A percentile compares a stretch with the other conserved stretches of the same genome.
phyloP scores from a whole-genome alignment of 2,113 vertebrate genomes.

The Chiloscyllium plagiosum region DNA sequence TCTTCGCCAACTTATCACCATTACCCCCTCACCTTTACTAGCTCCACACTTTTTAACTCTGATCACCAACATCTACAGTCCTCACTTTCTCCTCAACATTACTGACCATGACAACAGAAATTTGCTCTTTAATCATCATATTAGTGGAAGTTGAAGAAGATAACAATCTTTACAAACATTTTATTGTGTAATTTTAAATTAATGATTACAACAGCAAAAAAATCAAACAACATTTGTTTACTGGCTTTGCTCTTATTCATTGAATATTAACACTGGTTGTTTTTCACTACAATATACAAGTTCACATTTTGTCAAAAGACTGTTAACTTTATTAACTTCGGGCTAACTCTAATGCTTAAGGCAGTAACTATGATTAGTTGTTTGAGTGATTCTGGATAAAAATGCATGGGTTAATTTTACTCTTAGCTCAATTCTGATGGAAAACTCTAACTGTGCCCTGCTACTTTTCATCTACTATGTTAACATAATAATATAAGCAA shows the following conservation, averaged over 20 bases:
- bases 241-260: neutral
- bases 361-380: neutral
- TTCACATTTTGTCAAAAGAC: neutral
- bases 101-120: neutral
- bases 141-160: neutral
- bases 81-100: neutral
- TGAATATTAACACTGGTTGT: neutral
- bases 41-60: too few relatives aligned
- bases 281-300: neutral
- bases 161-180: neutral
- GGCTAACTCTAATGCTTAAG: neutral
- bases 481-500: neutral
- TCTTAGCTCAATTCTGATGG: neutral
- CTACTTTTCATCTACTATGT: neutral
- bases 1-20: too few relatives aligned
- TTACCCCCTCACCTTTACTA: too few relatives aligned
- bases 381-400: neutral
- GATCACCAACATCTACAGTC: too few relatives aligned
- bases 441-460: neutral
- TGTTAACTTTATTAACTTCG: conserved; percentile 10
- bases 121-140: neutral
- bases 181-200: neutral
- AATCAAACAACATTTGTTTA: neutral
- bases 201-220: neutral
- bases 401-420: neutral